Evolutionary conservation across 2,888 invertebrate species (phyloP), one percentile per base, ranked within the genome.

Genomic region (Synanthedon vespiformis): DNA sequence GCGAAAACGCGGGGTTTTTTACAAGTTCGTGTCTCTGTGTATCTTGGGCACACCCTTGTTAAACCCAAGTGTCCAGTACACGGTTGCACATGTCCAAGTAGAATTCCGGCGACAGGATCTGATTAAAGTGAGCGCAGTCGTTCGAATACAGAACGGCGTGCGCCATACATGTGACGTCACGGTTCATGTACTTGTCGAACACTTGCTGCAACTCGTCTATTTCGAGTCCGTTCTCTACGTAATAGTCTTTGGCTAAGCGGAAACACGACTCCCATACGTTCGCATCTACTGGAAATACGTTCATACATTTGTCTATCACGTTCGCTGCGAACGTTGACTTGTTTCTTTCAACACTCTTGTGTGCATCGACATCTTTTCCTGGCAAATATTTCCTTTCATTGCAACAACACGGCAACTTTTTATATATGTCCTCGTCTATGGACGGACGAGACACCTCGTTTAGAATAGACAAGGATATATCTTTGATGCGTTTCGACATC

Each of bases 141-240:
- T 77, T 80, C 0, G 86, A 85, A 57, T 77, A 87, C 82, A 88
- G 78, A 4, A 88, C 74, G 2, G 88, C 87, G 0, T 80, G 79
- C 1, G 85, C 85, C 84, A 87, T 82, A 0, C 84, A 77, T 1
- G 76, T 72, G 1, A 82, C 78, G 52, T 87, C 73, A 0, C 81
- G 77, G 55, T 88, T 81, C 80, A 90, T 88, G 53, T 89, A 88
- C 56, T 90, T 89, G 13, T 87, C 68, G 52, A 91, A 74, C 3
- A 91, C 80, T 3, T 71, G 73, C 68, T 91, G 91, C 56, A 91
- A 72, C 52, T 83, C 85, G 10, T 79, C 71, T 54, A 90, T 79
- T 13, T 69, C 70, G 56, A 87, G 63, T 56, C 77, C 61, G 57
- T 87, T 84, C 8, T 80, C 74, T 41, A 86, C 57, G 58, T 74